Percentiles rank a stretch among this genome's conserved stretches.
Conservation (phyloP, 1,140 invertebrate species). For the Anadara kagoshimensis region DNA sequence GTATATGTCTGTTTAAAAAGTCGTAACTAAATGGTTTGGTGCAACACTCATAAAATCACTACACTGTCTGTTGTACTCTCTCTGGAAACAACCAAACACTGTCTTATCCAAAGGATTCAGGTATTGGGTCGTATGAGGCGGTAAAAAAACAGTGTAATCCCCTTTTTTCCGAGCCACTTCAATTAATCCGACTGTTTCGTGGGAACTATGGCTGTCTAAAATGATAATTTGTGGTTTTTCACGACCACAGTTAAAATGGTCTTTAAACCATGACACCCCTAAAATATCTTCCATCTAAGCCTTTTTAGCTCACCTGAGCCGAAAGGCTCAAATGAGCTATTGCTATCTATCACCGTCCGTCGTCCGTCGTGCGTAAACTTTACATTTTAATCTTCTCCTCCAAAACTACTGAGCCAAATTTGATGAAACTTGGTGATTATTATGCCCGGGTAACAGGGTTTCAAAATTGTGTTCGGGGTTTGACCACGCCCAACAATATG, state of each 20-base stretch:
- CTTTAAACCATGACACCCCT: slow-evolving; percentile 42
- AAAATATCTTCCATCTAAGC: slow-evolving; percentile 46
- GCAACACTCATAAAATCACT: slow-evolving; percentile 15
- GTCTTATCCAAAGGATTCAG: too few species aligned
- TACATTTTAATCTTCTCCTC: too few species aligned
- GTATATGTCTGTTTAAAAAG: slow-evolving; percentile 15
- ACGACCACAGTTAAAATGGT: slow-evolving; percentile 46
- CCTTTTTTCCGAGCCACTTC: slow-evolving; percentile 23
- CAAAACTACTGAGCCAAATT: too few species aligned
- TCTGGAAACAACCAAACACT: slow-evolving; percentile 19
- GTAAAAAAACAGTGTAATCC: slow-evolving; percentile 16
- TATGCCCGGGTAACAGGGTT: too few species aligned
- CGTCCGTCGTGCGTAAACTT: too few species aligned
- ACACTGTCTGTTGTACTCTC: not conserved
- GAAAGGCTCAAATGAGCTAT: too few species aligned
- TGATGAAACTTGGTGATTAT: too few species aligned
- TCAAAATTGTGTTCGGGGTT: too few species aligned
- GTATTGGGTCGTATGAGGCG: slow-evolving; percentile 41
- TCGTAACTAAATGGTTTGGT: slow-evolving; percentile 15
- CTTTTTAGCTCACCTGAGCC: too few species aligned
- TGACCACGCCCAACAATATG: too few species aligned
- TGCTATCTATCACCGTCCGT: too few species aligned
- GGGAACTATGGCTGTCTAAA: slow-evolving; percentile 39
- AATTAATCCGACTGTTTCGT: slow-evolving; percentile 46
- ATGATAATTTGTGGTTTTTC: slow-evolving; percentile 43